These are phyloP conservation scores for Congeria kusceri DNA, from an alignment of 2,888 invertebrate species.

Conservation along the genomic window DNA sequence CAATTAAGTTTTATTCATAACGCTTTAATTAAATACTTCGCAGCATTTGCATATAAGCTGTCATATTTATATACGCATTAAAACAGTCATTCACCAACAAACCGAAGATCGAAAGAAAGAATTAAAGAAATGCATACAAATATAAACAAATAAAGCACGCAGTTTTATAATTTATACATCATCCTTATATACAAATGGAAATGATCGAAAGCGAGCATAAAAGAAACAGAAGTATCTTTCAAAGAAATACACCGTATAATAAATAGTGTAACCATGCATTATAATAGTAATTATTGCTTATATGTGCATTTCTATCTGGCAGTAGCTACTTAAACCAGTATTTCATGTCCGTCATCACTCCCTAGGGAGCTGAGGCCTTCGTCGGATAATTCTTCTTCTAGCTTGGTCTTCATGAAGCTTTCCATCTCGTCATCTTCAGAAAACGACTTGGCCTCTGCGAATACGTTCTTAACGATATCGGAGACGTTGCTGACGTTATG, in stretches of 20 bases:
- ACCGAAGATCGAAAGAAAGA: constrained; percentile 2
- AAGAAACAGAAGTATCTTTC: too few species aligned
- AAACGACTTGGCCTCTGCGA: constrained; percentile 18
- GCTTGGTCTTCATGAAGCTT: constrained; percentile 60
- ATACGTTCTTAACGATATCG: constrained; percentile 44
- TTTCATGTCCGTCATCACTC: constrained; percentile 52
- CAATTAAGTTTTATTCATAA: too few species aligned
- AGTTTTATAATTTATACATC: too few species aligned
- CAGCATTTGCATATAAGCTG: neutral
- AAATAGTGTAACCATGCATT: neutral
- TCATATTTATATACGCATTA: neutral
- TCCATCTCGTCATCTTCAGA: constrained; percentile 58
- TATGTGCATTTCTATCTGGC: neutral
- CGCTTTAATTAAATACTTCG: neutral
- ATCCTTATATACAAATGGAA: too few species aligned
- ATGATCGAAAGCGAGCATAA: too few species aligned
- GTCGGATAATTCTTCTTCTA: constrained; percentile 53
- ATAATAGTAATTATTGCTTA: neutral
- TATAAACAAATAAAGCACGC: too few species aligned
- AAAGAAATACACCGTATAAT: neutral
- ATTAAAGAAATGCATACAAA: too few species aligned
- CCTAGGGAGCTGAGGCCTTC: constrained; percentile 61
- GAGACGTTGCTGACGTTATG: constrained; percentile 42
- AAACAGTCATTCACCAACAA: neutral
- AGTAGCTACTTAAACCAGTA: constrained; percentile 22